Conservation (phyloP, 2,113 vertebrate genomes). For the Scomber japonicus region DNA sequence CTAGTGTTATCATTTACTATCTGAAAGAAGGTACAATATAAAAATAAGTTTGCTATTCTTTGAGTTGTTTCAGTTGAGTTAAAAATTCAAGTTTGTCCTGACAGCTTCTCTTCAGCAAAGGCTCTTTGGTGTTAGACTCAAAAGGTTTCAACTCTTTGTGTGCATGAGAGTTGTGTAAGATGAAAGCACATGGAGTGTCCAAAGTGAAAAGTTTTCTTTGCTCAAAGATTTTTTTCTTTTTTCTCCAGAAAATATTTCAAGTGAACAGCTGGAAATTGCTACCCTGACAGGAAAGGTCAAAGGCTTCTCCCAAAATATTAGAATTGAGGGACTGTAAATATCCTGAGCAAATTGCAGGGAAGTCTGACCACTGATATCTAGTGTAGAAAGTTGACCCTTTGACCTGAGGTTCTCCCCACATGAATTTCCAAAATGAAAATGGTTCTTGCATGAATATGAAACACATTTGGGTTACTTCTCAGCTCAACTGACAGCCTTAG, state of each 20-base stretch:
- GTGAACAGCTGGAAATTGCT: constrained; percentile 9
- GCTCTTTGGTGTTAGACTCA: not conserved
- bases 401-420: constrained; percentile 24
- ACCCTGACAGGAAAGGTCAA: constrained; percentile 19
- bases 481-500: constrained; percentile 17
- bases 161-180: no score
- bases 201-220: not conserved
- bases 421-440: constrained; percentile 20
- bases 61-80: not conserved
- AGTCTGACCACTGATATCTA: constrained; percentile 35
- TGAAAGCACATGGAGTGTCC: not conserved
- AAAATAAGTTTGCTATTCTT: not conserved
- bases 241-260: not conserved
- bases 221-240: not conserved
- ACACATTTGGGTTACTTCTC: constrained; percentile 4
- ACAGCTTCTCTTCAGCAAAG: no score
- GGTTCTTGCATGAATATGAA: constrained; percentile 34
- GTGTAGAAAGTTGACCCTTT: constrained; percentile 4
- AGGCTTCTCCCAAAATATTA: constrained; percentile 10
- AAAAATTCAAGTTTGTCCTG: not conserved
- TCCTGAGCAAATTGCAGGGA: constrained; percentile 25
- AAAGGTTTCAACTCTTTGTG: not conserved
- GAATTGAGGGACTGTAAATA: constrained; percentile 11
- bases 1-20: no score
- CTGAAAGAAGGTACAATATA: not conserved